These are phyloP conservation scores for Dinoponera quadriceps DNA, from an alignment of 1,140 invertebrate species.

Conservation along the genomic window DNA sequence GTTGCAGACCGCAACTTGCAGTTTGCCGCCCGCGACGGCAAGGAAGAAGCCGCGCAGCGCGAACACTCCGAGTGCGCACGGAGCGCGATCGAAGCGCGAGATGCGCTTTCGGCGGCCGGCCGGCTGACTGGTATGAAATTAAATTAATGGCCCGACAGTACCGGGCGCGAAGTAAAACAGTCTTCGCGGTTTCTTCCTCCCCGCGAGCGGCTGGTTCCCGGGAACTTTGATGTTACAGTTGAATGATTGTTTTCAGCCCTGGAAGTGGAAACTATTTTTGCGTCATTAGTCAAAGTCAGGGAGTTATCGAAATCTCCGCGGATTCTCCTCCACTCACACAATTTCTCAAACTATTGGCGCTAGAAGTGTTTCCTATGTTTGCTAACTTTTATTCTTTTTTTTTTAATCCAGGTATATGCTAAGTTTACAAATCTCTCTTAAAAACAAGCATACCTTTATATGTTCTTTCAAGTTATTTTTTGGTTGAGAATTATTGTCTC, in stretches of 20 bases:
- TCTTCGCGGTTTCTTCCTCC: conserved; percentile 15
- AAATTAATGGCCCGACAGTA: conserved; percentile 16
- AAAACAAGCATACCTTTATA: background rate
- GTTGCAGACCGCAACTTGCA: conserved; percentile 65
- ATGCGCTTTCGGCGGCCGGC: background rate
- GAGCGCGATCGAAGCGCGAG: conserved; percentile 26
- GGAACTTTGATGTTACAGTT: too few relatives aligned
- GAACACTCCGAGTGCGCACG: conserved; percentile 41
- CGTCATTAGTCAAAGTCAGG: too few relatives aligned
- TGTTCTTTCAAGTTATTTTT: background rate
- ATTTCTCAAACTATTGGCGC: background rate
- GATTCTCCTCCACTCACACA: background rate
- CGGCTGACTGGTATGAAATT: conserved; percentile 24
- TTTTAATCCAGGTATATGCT: conserved; percentile 21
- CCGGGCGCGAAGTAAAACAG: conserved; percentile 11
- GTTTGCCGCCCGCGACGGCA: background rate
- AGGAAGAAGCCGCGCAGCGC: background rate
- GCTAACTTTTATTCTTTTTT: conserved; percentile 6
- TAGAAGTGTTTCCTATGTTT: background rate
- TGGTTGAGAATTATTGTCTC: conserved; percentile 57
- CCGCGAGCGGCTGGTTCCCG: background rate
- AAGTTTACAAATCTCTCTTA: conserved; percentile 20
- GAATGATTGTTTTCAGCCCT: too few relatives aligned
- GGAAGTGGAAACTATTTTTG: too few relatives aligned
- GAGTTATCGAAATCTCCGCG: too few relatives aligned